These are phyloP conservation scores for Drosophila melanica DNA, from an alignment of 1,140 invertebrate species.

Conservation along the genomic window DNA sequence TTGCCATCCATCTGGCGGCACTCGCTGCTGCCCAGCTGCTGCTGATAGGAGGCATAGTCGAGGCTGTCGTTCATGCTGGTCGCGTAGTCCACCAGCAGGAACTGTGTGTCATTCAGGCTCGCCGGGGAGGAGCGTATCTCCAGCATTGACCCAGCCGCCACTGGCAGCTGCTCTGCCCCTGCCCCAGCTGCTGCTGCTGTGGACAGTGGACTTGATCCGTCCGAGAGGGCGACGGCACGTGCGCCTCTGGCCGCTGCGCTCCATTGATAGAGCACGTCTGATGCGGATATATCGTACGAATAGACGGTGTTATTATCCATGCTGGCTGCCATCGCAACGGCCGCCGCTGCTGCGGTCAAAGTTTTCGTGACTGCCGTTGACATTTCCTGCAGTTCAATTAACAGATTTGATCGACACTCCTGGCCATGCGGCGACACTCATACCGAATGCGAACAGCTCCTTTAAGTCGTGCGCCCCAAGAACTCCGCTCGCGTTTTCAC, in stretches of 20 bases:
- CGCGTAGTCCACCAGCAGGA: slow-evolving; percentile 55
- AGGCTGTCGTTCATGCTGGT: slow-evolving; percentile 47
- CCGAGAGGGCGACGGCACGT: slow-evolving; percentile 42
- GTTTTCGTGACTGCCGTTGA: slow-evolving; percentile 48
- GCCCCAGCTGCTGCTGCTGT: neutral
- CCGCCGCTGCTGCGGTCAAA: slow-evolving; percentile 13
- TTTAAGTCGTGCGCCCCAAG: neutral
- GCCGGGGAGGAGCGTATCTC: neutral
- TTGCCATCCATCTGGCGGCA: slow-evolving; percentile 53
- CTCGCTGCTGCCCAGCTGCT: slow-evolving; percentile 36
- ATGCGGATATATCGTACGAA: slow-evolving; percentile 35
- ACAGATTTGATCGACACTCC: slow-evolving; percentile 19
- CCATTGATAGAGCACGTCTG: slow-evolving; percentile 65
- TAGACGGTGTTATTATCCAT: slow-evolving; percentile 56
- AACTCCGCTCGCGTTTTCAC: neutral
- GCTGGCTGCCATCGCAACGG: slow-evolving; percentile 33
- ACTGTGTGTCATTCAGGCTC: slow-evolving; percentile 50
- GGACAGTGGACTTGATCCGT: slow-evolving; percentile 2
- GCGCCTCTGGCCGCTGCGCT: slow-evolving; percentile 38
- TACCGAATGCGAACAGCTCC: neutral
- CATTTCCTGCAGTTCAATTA: slow-evolving; percentile 51
- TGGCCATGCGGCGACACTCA: slow-evolving; percentile 9
- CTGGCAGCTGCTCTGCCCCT: slow-evolving; percentile 9
- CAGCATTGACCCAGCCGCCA: slow-evolving; percentile 1
- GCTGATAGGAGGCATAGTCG: slow-evolving; percentile 60